Conservation (phyloP, 2,888 invertebrate species). For the Noctua fimbriata region DNA sequence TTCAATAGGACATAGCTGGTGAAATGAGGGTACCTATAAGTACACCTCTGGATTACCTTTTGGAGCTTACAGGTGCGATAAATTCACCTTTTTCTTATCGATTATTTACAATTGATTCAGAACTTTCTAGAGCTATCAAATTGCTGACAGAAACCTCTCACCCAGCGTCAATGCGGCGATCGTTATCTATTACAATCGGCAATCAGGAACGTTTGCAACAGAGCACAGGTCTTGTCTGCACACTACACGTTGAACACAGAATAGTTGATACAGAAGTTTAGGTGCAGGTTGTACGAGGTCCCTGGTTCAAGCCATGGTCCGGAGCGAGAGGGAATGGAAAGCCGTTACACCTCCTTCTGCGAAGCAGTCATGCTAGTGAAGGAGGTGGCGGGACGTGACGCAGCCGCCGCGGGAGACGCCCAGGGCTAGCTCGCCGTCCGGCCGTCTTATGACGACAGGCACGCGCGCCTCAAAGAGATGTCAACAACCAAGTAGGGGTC, state of each 20-base stretch:
- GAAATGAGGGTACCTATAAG: neutral
- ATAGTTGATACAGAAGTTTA: neutral
- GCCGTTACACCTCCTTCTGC: no score
- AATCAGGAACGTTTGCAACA: conserved; percentile 36
- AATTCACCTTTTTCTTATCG: neutral
- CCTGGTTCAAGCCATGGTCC: no score
- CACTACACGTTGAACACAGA: neutral
- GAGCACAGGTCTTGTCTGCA: conserved; percentile 18
- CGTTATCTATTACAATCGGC: conserved; percentile 54
- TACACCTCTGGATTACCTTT: neutral
- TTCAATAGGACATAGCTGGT: neutral
- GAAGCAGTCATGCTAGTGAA: no score
- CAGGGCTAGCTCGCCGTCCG: no score
- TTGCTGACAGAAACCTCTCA: neutral
- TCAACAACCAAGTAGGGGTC: no score
- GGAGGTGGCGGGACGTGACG: no score
- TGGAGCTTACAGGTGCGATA: neutral
- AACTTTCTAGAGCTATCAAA: neutral
- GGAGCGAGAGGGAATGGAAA: no score
- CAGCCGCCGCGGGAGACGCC: no score
- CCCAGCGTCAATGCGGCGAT: conserved; percentile 16
- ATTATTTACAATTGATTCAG: neutral
- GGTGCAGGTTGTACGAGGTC: neutral
- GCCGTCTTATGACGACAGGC: no score
- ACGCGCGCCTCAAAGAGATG: no score